A percentile compares a stretch with the other conserved stretches of the same genome.
Conservation (phyloP, 2,888 invertebrate genomes). For the Cremastinae sp. region DNA sequence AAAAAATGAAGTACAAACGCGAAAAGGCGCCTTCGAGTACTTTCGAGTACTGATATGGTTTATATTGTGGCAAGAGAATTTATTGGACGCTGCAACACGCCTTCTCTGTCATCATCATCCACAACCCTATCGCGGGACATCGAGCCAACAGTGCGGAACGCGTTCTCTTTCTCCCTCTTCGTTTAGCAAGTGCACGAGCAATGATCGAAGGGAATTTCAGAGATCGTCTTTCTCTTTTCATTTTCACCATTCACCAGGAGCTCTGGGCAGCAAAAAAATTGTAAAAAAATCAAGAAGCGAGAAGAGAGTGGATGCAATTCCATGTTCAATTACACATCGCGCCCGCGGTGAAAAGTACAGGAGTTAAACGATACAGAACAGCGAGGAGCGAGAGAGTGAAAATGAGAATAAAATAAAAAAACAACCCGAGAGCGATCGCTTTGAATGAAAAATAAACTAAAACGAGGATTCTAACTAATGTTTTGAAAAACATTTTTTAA, state of each 20-base stretch:
- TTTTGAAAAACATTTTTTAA: background rate
- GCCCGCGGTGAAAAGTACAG: slow-evolving; percentile 60
- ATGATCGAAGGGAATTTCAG: slow-evolving; percentile 14
- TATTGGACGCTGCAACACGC: slow-evolving; percentile 50
- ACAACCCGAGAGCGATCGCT: background rate
- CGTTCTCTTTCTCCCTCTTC: slow-evolving; percentile 24
- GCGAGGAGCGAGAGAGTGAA: slow-evolving; percentile 20
- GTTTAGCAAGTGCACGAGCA: slow-evolving; percentile 37
- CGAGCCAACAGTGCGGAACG: slow-evolving; percentile 34
- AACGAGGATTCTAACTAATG: background rate
- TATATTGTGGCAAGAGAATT: slow-evolving; percentile 54
- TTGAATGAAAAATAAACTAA: too few species aligned
- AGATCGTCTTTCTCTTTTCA: slow-evolving; percentile 37
- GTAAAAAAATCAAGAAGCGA: slow-evolving; percentile 42
- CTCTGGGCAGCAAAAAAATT: slow-evolving; percentile 57
- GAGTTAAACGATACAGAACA: slow-evolving; percentile 28
- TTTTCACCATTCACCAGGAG: slow-evolving; percentile 41
- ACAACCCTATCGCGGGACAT: slow-evolving; percentile 26
- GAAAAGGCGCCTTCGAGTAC: too few species aligned
- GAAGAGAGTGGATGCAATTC: slow-evolving; percentile 66
- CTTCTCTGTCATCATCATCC: slow-evolving; percentile 55
- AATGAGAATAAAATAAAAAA: background rate
- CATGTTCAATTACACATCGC: slow-evolving; percentile 70
- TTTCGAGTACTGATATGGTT: slow-evolving; percentile 35
- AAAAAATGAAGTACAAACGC: slow-evolving; percentile 18